Conservation (phyloP, 2,797 vertebrate species). For the Bovichtus variegatus region DNA sequence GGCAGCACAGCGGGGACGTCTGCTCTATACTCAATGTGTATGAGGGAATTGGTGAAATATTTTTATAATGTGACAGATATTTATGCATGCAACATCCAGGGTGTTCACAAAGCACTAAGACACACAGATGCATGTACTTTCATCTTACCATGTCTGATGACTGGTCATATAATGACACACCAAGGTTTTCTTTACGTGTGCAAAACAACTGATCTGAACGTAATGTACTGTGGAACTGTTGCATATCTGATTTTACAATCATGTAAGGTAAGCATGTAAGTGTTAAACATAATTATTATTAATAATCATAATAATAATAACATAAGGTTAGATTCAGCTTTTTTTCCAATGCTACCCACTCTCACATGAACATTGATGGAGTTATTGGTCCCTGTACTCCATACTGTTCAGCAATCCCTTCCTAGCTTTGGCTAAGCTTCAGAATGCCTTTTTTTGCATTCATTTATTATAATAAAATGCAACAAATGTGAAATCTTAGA, state of each 20-base stretch:
- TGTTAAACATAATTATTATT: no score
- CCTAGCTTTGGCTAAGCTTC: no score
- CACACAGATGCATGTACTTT: background rate
- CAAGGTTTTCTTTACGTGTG: background rate
- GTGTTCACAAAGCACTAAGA: background rate
- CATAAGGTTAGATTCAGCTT: no score
- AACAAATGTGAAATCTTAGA: background rate
- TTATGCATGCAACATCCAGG: slow-evolving; percentile 13
- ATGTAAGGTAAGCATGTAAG: no score
- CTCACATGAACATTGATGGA: no score
- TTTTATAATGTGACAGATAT: slow-evolving; percentile 18
- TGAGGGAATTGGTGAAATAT: background rate
- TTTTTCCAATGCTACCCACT: no score
- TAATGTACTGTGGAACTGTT: no score
- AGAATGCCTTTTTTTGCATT: no score
- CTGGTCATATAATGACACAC: background rate
- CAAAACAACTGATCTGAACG: background rate
- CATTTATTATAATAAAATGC: background rate
- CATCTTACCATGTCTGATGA: slow-evolving; percentile 4
- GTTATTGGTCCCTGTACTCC: no score
- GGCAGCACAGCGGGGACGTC: slow-evolving; percentile 11
- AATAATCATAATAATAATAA: no score
- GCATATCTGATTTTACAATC: no score
- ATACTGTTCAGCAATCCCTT: no score
- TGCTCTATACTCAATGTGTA: background rate